These are phyloP conservation scores for Allygus modestus DNA, from an alignment of 2,888 invertebrate genomes.

Conservation along the genomic window DNA sequence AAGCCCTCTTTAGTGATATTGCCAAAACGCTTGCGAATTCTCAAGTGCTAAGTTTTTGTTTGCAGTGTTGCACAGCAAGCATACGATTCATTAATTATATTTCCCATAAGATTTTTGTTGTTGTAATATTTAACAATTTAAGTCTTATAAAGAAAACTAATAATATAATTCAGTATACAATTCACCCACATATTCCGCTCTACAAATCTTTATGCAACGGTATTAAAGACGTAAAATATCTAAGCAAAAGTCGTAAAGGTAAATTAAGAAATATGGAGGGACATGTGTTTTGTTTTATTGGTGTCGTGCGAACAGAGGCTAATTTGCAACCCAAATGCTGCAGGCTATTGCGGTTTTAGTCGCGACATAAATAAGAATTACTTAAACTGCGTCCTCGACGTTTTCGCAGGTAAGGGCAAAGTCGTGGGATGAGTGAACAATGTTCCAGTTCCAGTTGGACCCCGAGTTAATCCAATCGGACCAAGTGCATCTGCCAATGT, in stretches of 20 bases:
- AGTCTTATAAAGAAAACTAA: too few species aligned
- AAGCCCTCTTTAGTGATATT: slow-evolving; percentile 16
- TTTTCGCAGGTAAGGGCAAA: neutral
- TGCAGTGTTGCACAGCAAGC: too few species aligned
- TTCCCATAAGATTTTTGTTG: too few species aligned
- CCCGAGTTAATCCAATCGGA: too few species aligned
- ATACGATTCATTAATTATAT: too few species aligned
- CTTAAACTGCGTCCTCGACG: neutral
- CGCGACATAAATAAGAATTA: slow-evolving; percentile 22
- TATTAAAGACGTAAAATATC: neutral
- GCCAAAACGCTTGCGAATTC: neutral
- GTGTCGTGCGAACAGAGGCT: slow-evolving; percentile 14
- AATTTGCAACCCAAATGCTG: slow-evolving; percentile 31
- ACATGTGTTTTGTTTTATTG: slow-evolving; percentile 22
- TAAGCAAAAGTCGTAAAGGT: neutral
- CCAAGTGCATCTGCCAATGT: too few species aligned
- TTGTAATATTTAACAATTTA: too few species aligned
- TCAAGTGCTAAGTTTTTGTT: too few species aligned
- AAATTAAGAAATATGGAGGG: neutral
- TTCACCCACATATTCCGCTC: too few species aligned
- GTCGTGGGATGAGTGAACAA: neutral
- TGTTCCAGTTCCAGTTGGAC: neutral
- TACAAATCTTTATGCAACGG: too few species aligned
- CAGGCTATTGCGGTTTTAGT: neutral
- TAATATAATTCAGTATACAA: too few species aligned